Evolutionary conservation across 2,888 invertebrate species (phyloP).

Genomic region (Spisula subtruncata): DNA sequence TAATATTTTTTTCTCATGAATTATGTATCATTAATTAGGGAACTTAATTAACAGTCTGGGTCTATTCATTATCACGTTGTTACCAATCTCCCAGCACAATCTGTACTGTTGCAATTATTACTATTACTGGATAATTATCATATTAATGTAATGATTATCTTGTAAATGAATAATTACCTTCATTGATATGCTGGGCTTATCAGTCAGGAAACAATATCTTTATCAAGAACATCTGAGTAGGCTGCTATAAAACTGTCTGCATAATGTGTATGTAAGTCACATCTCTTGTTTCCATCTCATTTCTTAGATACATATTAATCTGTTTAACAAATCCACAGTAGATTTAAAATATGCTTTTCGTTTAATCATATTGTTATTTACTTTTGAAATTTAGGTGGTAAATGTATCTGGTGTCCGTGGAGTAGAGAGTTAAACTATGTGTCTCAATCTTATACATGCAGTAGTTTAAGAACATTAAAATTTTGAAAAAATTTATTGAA

Average conservation of each 20-base stretch:
- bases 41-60: background rate
- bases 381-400: no score
- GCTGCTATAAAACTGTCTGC: background rate
- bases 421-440: no score
- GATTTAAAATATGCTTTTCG: no score
- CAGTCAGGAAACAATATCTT: background rate
- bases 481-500: no score
- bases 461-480: no score
- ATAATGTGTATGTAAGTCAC: background rate
- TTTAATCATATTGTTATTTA: no score
- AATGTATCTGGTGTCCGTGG: no score
- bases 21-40: background rate
- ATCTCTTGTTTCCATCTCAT: background rate
- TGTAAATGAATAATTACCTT: slow-evolving; percentile 17
- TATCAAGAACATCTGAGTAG: background rate
- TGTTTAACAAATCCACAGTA: background rate
- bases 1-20: background rate
- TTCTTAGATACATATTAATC: background rate
- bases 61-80: background rate
- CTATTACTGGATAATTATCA: background rate
- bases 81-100: background rate
- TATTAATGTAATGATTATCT: slow-evolving; percentile 7
- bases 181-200: slow-evolving; percentile 3
- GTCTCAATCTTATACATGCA: no score
- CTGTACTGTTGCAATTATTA: background rate